A percentile compares a stretch with the other conserved stretches of the same genome.
Evolutionary conservation across 2,888 invertebrate species (phyloP).

Genomic region (Idaea aversata): DNA sequence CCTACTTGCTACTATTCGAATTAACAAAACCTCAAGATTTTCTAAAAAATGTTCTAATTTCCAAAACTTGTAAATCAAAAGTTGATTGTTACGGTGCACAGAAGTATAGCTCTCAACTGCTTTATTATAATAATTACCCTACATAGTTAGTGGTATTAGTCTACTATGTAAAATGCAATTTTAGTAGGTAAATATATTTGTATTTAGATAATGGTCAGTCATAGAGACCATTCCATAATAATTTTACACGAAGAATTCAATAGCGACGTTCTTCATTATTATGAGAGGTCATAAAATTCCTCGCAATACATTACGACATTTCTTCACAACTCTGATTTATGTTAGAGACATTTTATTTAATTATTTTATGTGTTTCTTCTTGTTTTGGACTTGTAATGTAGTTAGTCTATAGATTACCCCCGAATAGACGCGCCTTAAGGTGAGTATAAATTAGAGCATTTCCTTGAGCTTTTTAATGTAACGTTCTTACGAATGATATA

Average conservation of each 20-base stretch:
- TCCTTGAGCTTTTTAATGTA: no score
- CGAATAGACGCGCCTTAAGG: no score
- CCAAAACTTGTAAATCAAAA: not conserved
- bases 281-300: slow-evolving; percentile 45
- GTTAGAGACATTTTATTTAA: slow-evolving; percentile 12
- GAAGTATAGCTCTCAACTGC: no score
- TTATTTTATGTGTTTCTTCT: not conserved
- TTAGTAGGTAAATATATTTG: not conserved
- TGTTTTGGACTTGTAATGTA: no score
- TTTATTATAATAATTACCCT: no score
- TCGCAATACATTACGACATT: slow-evolving; percentile 36
- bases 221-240: not conserved
- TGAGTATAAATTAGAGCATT: no score
- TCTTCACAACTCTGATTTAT: slow-evolving; percentile 41
- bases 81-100: not conserved
- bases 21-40: no score
- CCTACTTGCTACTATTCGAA: no score
- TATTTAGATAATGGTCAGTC: not conserved
- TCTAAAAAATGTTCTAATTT: no score
- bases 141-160: no score
- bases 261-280: slow-evolving; percentile 28
- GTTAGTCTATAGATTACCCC: no score
- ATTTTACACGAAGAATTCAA: not conserved
- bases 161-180: not conserved
- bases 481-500: no score